Conservation (phyloP, 2,113 vertebrate species). For the Callocephalon fimbriatum region DNA sequence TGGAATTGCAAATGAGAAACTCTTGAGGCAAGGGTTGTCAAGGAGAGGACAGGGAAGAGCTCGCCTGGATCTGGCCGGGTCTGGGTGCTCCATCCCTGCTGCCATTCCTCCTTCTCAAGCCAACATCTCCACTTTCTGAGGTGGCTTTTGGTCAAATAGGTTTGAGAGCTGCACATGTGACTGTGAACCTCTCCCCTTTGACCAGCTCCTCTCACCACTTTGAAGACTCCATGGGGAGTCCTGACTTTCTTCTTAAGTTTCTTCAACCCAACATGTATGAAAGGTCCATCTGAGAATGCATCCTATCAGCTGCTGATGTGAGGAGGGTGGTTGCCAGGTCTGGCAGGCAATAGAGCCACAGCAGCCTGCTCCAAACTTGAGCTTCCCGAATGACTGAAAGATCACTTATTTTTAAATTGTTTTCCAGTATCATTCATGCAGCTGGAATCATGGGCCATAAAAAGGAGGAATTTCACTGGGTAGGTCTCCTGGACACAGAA, state of each 20-base stretch:
- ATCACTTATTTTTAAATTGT: background rate
- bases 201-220: background rate
- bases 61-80: background rate
- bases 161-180: rapidly evolving
- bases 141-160: background rate
- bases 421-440: background rate
- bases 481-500: constrained; percentile 33
- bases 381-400: background rate
- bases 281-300: background rate
- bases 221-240: background rate
- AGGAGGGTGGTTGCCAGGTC: background rate
- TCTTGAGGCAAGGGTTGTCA: background rate
- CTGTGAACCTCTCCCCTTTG: rapidly evolving
- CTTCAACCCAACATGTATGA: rapidly evolving
- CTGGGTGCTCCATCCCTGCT: rapidly evolving
- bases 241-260: background rate
- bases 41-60: background rate
- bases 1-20: background rate
- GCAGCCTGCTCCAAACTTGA: background rate
- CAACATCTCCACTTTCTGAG: rapidly evolving
- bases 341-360: background rate
- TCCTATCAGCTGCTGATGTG: rapidly evolving
- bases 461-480: constrained; percentile 28
- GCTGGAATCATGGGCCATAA: background rate
- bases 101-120: background rate